phyloP scores from a whole-genome alignment of 37 sponge, comb jelly and placozoan genomes.

The Hormiphora californensis region DNA sequence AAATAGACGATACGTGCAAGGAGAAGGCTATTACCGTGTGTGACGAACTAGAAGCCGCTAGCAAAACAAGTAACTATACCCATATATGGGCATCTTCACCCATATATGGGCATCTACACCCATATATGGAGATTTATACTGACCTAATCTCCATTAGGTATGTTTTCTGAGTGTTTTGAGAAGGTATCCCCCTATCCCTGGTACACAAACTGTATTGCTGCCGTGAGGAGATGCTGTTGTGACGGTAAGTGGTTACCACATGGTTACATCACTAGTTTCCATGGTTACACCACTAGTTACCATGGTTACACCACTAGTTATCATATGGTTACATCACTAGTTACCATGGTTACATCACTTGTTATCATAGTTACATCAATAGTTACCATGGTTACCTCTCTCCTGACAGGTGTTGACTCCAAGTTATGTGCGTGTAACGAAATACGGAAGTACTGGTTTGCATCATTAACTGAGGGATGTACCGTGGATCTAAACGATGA shows the following conservation, averaged over 20 bases:
- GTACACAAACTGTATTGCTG: constrained; percentile 27
- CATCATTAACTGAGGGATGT: constrained; percentile 25
- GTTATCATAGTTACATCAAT: too few species aligned
- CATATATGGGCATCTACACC: neutral
- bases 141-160: neutral
- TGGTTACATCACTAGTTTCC: too few species aligned
- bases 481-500: too few species aligned
- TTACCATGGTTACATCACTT: too few species aligned
- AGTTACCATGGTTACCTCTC: too few species aligned
- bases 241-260: constrained; percentile 5
- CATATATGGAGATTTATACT: neutral
- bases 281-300: too few species aligned
- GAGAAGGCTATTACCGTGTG: too few species aligned
- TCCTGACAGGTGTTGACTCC: too few species aligned
- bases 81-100: neutral
- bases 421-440: constrained; percentile 20
- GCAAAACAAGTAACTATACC: neutral
- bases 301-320: too few species aligned
- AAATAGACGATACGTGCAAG: too few species aligned
- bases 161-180: constrained; percentile 23
- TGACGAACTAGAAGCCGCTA: too few species aligned
- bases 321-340: too few species aligned
- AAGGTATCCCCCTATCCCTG: neutral
- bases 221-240: constrained; percentile 26
- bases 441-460: constrained; percentile 28